Conservation (phyloP, 2,888 invertebrate genomes). For the Leuctra nigra region DNA sequence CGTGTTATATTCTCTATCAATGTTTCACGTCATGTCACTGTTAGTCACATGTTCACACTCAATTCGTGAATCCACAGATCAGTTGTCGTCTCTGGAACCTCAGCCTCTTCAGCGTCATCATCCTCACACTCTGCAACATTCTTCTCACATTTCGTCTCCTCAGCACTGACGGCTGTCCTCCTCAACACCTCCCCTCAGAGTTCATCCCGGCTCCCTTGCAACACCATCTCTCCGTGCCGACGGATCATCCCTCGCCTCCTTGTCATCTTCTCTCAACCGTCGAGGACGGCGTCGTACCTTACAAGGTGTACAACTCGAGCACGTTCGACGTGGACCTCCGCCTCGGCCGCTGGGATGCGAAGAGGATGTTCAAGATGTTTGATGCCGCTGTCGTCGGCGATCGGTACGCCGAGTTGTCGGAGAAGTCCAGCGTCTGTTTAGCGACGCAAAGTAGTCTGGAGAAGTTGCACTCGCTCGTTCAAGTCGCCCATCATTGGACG, state of each 20-base stretch:
- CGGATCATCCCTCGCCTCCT: slow-evolving; percentile 22
- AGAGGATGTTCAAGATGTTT: slow-evolving; percentile 60
- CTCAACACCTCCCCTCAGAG: slow-evolving; percentile 8
- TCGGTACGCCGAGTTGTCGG: slow-evolving; percentile 52
- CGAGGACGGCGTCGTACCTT: background rate
- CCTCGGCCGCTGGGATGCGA: slow-evolving; percentile 68
- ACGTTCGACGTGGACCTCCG: slow-evolving; percentile 52
- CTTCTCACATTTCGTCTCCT: slow-evolving; percentile 51
- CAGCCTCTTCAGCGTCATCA: slow-evolving; percentile 55
- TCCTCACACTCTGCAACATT: slow-evolving; percentile 58
- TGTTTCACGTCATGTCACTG: too few species aligned
- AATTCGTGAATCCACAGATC: slow-evolving; percentile 33
- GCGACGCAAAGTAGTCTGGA: slow-evolving; percentile 85
- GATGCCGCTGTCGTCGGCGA: slow-evolving; percentile 67
- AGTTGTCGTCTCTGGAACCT: slow-evolving; percentile 60
- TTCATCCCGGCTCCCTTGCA: slow-evolving; percentile 27
- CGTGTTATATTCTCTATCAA: too few species aligned
- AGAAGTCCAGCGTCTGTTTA: slow-evolving; percentile 58
- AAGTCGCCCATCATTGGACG: slow-evolving; percentile 75
- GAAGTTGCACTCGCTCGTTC: slow-evolving; percentile 66
- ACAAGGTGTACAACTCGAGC: slow-evolving; percentile 28
- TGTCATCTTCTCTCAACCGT: slow-evolving; percentile 8
- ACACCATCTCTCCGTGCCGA: slow-evolving; percentile 25
- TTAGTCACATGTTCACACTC: too few species aligned
- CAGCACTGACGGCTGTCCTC: slow-evolving; percentile 40